Conservation (phyloP, 2,113 vertebrate species). For the Dascyllus trimaculatus region DNA sequence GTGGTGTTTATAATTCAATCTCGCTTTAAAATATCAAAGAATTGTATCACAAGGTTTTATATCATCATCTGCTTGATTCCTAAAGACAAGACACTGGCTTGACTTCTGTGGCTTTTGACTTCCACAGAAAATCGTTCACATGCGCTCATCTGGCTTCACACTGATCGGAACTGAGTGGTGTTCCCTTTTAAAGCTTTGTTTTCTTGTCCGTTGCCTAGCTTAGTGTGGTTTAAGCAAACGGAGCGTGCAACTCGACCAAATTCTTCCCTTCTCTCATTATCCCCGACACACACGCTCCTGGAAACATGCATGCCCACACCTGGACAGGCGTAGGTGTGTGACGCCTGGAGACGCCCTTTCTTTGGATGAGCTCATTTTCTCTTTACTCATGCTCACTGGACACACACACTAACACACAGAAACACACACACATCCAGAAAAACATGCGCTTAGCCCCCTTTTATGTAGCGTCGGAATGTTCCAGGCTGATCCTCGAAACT, state of each 20-base stretch:
- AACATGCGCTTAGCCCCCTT: constrained; percentile 29
- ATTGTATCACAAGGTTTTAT: neutral
- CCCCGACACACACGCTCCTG: neutral
- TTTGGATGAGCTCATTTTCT: constrained; percentile 72
- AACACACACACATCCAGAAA: constrained; percentile 21
- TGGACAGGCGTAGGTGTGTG: constrained; percentile 58
- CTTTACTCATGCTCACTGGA: constrained; percentile 68
- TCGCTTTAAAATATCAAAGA: neutral
- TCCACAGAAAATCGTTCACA: constrained; percentile 25
- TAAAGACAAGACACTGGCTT: constrained; percentile 29
- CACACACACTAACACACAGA: constrained; percentile 38
- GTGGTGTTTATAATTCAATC: neutral
- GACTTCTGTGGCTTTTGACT: constrained; percentile 22
- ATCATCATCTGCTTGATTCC: constrained; percentile 14
- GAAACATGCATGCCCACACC: constrained; percentile 37
- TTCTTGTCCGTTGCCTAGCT: constrained; percentile 22
- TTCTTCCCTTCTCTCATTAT: constrained; percentile 35
- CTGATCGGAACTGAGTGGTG: constrained; percentile 40
- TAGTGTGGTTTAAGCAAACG: constrained; percentile 46
- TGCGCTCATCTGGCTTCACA: constrained; percentile 13
- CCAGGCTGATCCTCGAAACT: constrained; percentile 62
- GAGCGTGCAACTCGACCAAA: constrained; percentile 38
- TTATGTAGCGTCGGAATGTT: constrained; percentile 70
- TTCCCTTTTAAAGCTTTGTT: constrained; percentile 74
- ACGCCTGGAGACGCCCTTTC: constrained; percentile 48